These are phyloP conservation scores for Elaphurus davidianus DNA, from an alignment of 2,113 vertebrate species.

Conservation along the genomic window DNA sequence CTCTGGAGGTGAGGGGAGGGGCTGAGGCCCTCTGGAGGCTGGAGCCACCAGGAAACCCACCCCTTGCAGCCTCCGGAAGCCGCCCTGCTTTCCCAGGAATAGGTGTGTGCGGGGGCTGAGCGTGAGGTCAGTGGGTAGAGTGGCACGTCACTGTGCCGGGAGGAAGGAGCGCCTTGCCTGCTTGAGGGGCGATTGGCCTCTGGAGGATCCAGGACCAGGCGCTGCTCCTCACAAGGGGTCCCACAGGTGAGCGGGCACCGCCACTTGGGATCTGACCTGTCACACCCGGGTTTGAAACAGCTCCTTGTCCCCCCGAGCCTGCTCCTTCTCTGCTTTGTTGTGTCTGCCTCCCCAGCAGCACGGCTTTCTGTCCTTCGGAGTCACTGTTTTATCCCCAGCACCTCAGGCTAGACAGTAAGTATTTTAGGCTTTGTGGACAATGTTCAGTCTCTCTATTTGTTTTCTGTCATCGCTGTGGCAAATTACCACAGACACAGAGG, in stretches of 20 bases:
- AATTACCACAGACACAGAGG: neutral
- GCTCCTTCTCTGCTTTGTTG: too few species aligned
- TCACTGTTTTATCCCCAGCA: neutral
- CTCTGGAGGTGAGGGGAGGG: neutral
- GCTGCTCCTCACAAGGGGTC: neutral
- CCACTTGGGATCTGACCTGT: too few species aligned
- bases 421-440: neutral
- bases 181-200: neutral
- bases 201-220: neutral
- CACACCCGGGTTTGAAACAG: neutral
- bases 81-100: neutral
- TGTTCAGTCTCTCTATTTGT: fast-evolving
- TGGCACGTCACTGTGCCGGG: neutral
- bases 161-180: neutral
- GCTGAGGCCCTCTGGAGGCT: neutral
- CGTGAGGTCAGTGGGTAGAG: neutral
- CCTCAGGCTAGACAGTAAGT: too few species aligned
- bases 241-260: neutral
- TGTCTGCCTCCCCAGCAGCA: neutral
- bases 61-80: too few species aligned
- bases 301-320: fast-evolving
- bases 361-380: neutral
- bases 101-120: neutral
- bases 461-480: neutral
- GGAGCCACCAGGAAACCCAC: neutral